Evolutionary conservation across 1,140 invertebrate species (phyloP).

Genomic region (Neodiprion lecontei): DNA sequence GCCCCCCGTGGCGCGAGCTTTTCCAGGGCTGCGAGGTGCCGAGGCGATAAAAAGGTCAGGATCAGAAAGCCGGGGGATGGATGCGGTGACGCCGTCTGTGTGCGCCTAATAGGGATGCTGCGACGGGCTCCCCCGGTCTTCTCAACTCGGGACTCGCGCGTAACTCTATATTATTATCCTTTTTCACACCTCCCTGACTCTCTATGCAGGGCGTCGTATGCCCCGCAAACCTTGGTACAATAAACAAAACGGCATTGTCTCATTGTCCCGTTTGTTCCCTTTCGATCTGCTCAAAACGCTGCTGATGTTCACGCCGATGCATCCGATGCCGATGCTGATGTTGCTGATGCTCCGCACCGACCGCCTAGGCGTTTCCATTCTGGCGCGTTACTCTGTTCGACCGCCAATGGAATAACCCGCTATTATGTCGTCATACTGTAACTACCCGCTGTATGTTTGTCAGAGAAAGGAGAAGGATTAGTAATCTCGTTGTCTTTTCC

Average conservation of each 20-base stretch:
- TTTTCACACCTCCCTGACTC: conserved; percentile 60
- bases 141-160: conserved; percentile 27
- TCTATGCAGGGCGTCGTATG: conserved; percentile 39
- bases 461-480: no score
- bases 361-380: no score
- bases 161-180: conserved; percentile 64
- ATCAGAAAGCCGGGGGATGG: background rate
- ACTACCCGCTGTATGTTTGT: no score
- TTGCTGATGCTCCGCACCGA: no score
- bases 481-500: no score
- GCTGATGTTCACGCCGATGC: background rate
- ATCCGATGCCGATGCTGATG: no score
- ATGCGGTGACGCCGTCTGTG: conserved; percentile 10
- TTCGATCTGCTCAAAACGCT: background rate
- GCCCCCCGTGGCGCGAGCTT: background rate
- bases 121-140: conserved; percentile 10
- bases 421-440: no score
- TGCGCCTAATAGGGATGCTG: conserved; percentile 19
- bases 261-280: conserved; percentile 7
- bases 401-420: no score
- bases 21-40: background rate
- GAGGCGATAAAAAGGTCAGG: background rate
- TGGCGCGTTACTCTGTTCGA: no score
- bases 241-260: conserved; percentile 25
- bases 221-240: conserved; percentile 17